Percentiles rank a stretch among this genome's conserved stretches.
phyloP scores from a whole-genome alignment of 2,888 invertebrate species.

The Dimorphilus gyrociliatus region DNA sequence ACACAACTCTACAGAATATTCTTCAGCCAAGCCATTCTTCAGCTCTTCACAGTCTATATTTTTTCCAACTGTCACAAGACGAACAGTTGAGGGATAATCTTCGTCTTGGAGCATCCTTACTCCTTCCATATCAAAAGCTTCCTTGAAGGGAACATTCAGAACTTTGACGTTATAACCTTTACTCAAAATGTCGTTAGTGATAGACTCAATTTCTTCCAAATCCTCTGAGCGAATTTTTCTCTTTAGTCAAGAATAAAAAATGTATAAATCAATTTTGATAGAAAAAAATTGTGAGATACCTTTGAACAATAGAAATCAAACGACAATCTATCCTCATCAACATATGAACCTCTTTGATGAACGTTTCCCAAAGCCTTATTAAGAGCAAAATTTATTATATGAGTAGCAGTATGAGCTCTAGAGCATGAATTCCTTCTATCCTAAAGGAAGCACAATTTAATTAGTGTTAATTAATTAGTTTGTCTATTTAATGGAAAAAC shows the following conservation, averaged over 20 bases:
- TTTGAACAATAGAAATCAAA: constrained; percentile 66
- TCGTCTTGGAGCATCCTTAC: constrained; percentile 10
- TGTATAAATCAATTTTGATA: neutral
- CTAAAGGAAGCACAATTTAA: constrained; percentile 8
- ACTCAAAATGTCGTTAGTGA: no score
- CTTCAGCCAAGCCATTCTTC: no score
- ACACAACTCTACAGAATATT: constrained; percentile 26
- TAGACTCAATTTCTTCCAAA: constrained; percentile 5
- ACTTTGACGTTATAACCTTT: no score
- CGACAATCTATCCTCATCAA: constrained; percentile 76
- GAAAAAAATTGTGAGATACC: constrained; percentile 13
- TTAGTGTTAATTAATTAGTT: no score
- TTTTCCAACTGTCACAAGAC: constrained; percentile 17
- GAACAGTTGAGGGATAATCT: constrained; percentile 20
- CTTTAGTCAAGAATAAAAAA: constrained; percentile 3
- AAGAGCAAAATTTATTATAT: constrained; percentile 77
- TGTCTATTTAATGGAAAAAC: no score
- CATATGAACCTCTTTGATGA: constrained; percentile 83
- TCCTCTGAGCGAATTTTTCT: constrained; percentile 7
- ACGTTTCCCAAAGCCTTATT: constrained; percentile 63
- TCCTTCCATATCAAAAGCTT: constrained; percentile 9
- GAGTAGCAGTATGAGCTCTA: constrained; percentile 99
- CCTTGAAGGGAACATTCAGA: constrained; percentile 9
- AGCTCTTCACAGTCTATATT: no score
- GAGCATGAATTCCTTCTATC: no score